Base-by-base conservation (phyloP, 2,888 invertebrate species). In the Nomada ferruginata region DNA sequence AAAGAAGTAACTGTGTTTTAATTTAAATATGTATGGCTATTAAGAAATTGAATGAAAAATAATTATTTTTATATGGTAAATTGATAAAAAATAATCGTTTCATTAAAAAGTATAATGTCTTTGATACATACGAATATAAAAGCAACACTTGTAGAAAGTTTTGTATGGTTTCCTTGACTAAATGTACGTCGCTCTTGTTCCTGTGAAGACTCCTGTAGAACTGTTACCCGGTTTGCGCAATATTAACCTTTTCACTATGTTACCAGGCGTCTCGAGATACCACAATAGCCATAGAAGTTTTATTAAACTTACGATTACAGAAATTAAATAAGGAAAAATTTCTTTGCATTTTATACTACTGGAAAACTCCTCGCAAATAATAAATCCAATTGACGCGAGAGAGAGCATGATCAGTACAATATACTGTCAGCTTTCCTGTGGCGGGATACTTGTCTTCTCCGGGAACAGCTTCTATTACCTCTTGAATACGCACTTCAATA, bases 351-450 rank as follows among this genome's bases (percentile, higher is more conserved):
- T 77, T 36, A 36, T 36, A 36, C 36, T 18, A 82, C 57, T 82
- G 61, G n/a, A 71, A 83, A 50, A 83, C 15, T n/a, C 87, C 89
- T 75, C 84, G 86, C 23, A 90, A 83, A 71, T 91, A 91, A 81
- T 87, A 90, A 63, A 87, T 79, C 90, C 90, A 90, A 29, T 81
- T 76, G 20, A 91, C 53, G 18, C 86, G 69, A 61, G 87, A 87
- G 13, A 88, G 52, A 26, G 55, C 70, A 0, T 69, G 82, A 65
- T 89, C 89, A 1, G 77, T 79, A 26, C 87, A 90, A 5, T 81
- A 85, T 26, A 90, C 68, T 2, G 84, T 18, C 15, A 91, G 77
- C 75, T 91, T 90, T 55, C 91, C 91, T 5, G 89, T 88, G 29
- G 86, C 71, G 1, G 88, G 84, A 81, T 82, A 85, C 52, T 76